Conservation (phyloP, 2,797 vertebrate species). For the Australoheros facetus region DNA sequence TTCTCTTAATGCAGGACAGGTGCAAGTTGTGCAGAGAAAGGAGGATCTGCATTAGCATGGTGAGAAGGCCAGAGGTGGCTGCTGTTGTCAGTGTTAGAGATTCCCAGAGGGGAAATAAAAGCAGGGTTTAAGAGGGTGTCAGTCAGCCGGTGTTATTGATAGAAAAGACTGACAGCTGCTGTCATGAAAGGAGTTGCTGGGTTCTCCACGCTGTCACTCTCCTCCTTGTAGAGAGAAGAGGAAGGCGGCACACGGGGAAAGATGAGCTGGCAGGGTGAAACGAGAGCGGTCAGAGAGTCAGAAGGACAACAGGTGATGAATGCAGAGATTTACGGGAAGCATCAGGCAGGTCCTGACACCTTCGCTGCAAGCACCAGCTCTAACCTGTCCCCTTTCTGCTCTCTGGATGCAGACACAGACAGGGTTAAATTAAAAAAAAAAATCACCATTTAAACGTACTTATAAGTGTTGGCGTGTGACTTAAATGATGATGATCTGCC, state of each 20-base stretch:
- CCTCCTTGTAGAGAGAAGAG: conserved; percentile 21
- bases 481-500: background rate
- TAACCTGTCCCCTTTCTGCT: conserved; percentile 39
- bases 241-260: conserved; percentile 7
- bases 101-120: conserved; percentile 45
- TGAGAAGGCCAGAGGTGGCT: conserved; percentile 6
- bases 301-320: conserved; percentile 62
- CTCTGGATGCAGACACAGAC: conserved; percentile 17
- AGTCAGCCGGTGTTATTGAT: conserved; percentile 55
- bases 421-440: conserved; percentile 7
- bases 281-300: conserved; percentile 55
- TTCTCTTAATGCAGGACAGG: background rate
- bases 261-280: conserved; percentile 24
- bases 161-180: conserved; percentile 61
- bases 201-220: conserved; percentile 26
- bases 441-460: conserved; percentile 8
- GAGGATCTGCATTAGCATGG: background rate
- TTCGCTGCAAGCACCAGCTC: conserved; percentile 35
- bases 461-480: background rate
- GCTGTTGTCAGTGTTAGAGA: conserved; percentile 5
- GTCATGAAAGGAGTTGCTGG: conserved; percentile 56
- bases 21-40: background rate
- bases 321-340: conserved; percentile 54
- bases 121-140: conserved; percentile 35
- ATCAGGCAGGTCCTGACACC: conserved; percentile 59